Evolutionary conservation across 2,888 invertebrate genomes (phyloP), one percentile per base, ranked within the genome.

Genomic region (Nomada goodeniana): DNA sequence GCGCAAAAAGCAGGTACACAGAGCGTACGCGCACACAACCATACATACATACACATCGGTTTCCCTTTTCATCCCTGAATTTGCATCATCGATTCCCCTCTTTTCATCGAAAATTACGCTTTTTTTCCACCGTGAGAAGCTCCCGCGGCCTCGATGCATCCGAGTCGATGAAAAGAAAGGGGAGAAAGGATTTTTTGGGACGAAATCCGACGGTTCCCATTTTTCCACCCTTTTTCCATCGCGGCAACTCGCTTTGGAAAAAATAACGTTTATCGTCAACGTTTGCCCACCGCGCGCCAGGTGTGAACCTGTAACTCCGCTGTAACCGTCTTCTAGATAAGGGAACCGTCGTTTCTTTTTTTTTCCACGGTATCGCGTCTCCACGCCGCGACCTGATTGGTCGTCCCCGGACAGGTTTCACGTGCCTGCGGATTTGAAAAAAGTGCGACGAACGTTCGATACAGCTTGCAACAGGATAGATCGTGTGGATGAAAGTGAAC

Each of bases 71-170:
- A 72, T 53, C 83, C 80, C 74, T 3, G 81, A 92, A 92, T 92
- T 93, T 92, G 92, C 92, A 91, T 92, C 89, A 80, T 76, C 81
- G 79, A 50, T 81, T 85, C 79, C 85, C 83, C 85, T 84, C 82
- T 85, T 87, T 87, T 83, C 80, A 65, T 52, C 77, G 64, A 76
- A 88, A 89, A 88, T 89, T 82, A 86, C 79, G 64, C 70, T 80
- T 80, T 86, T 86, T 86, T 85, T n/a, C 36, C n/a, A 10, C 78
- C 82, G 88, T 88, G 89, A 86, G 91, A 90, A 88, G 71, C 76
- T 78, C 47, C 77, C 69, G 76, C 50, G 68, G 23, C 23, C 53
- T 59, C 29, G 59, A 47, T 23, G 9, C 47, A 36, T 4, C 47
- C 74, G 50, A 73, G 42, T 50, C 42, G 42, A 60, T 71, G 59